Conservation (phyloP, 2,797 vertebrate species). For the Phataginus tetradactyla region DNA sequence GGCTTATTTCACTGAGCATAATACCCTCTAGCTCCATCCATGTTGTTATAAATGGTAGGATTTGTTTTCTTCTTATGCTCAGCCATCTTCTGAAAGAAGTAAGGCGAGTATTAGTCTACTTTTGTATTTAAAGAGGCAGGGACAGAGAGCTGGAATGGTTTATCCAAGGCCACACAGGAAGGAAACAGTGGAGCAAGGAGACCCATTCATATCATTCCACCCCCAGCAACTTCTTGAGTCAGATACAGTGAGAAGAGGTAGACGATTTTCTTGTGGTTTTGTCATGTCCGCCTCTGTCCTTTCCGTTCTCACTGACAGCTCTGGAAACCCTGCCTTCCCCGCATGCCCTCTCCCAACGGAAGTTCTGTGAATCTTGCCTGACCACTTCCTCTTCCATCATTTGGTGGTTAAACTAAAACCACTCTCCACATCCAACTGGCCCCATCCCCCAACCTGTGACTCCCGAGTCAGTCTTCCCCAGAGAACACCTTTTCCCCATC, state of each 20-base stretch:
- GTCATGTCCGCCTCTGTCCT: neutral
- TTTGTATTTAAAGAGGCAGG: neutral
- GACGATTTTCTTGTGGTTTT: neutral
- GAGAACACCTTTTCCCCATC: neutral
- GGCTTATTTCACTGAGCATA: too few relatives aligned
- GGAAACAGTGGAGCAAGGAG: neutral
- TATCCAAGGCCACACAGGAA: neutral
- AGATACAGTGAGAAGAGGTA: neutral
- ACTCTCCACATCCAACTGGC: too few relatives aligned
- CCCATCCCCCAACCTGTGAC: neutral
- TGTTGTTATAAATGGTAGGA: too few relatives aligned
- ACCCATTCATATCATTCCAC: fast-evolving
- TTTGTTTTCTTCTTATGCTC: too few relatives aligned
- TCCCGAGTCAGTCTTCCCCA: neutral
- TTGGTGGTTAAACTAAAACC: too few relatives aligned
- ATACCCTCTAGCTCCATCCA: too few relatives aligned
- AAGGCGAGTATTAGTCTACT: neutral
- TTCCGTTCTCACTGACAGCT: neutral
- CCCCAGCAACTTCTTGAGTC: neutral
- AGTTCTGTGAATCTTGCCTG: neutral
- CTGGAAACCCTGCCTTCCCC: too few relatives aligned
- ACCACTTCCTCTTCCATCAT: neutral
- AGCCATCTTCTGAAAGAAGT: neutral
- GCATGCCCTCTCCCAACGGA: neutral
- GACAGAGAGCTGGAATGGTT: neutral